Evolutionary conservation across 2,797 vertebrate genomes (phyloP), one percentile per base, ranked within the genome.

Genomic region (Poeciliopsis paucimaculata): DNA sequence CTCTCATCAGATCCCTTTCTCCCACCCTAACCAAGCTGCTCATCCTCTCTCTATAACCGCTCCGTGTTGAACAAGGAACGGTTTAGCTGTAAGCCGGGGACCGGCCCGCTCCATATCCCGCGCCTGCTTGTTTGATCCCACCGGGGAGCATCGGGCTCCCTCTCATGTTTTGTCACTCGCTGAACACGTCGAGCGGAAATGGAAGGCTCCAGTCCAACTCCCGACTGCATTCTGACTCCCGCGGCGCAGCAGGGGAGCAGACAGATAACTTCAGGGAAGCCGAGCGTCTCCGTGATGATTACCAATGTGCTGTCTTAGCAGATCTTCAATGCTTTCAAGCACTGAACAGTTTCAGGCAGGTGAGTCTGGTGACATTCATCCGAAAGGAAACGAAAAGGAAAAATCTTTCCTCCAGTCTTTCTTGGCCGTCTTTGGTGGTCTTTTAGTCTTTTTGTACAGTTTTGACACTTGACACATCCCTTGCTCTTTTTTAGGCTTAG

Each of bases 71-170:
- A 47, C 46, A 2, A n/a, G 13, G 49, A 45, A 15, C 41, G 34
- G 31, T 36, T 73, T 39, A 12, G 26, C n/a, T 64, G 77, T 74
- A 15, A 71, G 79, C 77, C 78, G 36, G 64, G 75, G 75, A 75
- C 83, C 75, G 75, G 68, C 55, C 84, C 64, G 47, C 73, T 60
- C 16, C 31, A 12, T 28, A 72, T 80, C 73, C 47, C 26, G 41
- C 7, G 70, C 36, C 43, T 39, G 74, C 2, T 66, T 53, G 62
- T 84, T 86, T 90, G 78, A 89, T 79, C 90, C 87, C 79, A 2
- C 72, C 41, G 16, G 78, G 86, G 82, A 86, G 73, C 74, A 4
- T 82, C 75, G 71, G 73, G 77, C 79, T 76, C 78, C 16, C 36
- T 77, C 74, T 75, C 36, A 55, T 77, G 78, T 82, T 78, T 73